Conservation (phyloP, 2,888 invertebrate species). For the Drosophila algonquin region DNA sequence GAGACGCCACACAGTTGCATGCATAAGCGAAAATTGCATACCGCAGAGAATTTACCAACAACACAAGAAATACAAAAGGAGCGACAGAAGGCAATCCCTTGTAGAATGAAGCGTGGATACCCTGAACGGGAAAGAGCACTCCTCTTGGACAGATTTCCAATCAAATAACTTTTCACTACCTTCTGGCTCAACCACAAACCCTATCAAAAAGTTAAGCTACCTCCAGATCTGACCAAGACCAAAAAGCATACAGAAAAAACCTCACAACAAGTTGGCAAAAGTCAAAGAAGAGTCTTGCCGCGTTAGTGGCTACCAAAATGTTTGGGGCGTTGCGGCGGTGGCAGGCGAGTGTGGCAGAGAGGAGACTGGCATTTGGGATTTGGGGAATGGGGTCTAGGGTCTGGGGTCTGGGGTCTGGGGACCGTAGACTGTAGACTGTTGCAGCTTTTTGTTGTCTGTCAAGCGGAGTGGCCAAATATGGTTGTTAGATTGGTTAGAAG, state of each 20-base stretch:
- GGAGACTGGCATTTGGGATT: constrained; percentile 24
- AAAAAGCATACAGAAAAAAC: constrained; percentile 18
- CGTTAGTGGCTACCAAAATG: constrained; percentile 45
- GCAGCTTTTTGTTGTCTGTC: constrained; percentile 73
- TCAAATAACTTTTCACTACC: not conserved
- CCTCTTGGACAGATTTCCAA: too few relatives aligned
- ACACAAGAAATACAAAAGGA: constrained; percentile 13
- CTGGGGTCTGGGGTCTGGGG: constrained; percentile 33
- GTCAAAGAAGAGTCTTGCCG: constrained; percentile 45
- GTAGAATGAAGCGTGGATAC: not conserved
- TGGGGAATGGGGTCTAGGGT: not conserved
- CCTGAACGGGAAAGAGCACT: not conserved
- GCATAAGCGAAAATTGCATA: constrained; percentile 67
- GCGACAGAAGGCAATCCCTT: not conserved
- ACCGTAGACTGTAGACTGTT: constrained; percentile 20
- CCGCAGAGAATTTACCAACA: constrained; percentile 62
- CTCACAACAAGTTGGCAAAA: constrained; percentile 41
- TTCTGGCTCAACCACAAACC: not conserved
- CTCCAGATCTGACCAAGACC: not conserved
- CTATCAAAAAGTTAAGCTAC: not conserved
- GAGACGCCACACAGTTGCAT: constrained; percentile 46
- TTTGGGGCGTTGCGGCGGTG: constrained; percentile 37
- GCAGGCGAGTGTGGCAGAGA: constrained; percentile 24
- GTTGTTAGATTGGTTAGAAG: constrained; percentile 70
- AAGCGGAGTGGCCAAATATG: constrained; percentile 77